Percentiles rank a stretch among this genome's conserved stretches.
These are phyloP conservation scores for Nomada lathburiana DNA, from an alignment of 2,888 invertebrate species.

Conservation along the genomic window DNA sequence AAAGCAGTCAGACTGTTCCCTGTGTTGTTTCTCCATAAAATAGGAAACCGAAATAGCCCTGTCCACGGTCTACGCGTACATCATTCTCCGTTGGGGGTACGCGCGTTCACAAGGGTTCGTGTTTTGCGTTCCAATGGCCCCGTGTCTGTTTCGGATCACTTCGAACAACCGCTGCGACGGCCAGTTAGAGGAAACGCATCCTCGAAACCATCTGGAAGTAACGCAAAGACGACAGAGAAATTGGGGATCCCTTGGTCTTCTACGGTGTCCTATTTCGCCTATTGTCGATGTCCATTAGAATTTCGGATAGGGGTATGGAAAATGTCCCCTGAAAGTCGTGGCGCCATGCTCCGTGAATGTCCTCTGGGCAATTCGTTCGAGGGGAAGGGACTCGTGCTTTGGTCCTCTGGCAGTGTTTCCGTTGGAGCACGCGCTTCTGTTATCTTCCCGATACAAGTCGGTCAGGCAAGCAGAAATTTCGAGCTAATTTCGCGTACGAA, in stretches of 20 bases:
- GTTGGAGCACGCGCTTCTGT: no score
- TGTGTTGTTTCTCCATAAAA: slow-evolving; percentile 21
- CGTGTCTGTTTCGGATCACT: neutral
- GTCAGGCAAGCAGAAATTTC: neutral
- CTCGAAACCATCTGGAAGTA: neutral
- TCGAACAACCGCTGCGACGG: neutral
- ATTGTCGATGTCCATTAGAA: no score
- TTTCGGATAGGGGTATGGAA: no score
- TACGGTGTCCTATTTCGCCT: no score
- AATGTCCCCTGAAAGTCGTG: no score
- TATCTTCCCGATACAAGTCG: neutral
- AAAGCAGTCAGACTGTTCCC: slow-evolving; percentile 46
- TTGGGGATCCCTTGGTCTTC: neutral
- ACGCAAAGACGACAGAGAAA: neutral
- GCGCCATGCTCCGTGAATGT: neutral
- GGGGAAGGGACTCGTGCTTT: neutral
- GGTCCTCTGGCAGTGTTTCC: no score
- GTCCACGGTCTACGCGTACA: no score
- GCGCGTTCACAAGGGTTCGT: neutral
- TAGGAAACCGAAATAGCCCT: neutral
- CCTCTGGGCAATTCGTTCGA: neutral
- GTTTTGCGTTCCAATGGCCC: neutral
- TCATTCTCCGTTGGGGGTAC: slow-evolving; percentile 1
- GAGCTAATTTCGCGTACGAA: neutral
- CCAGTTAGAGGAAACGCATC: neutral